phyloP scores from a whole-genome alignment of 1,140 invertebrate genomes.

The Trinorchestia longiramus region DNA sequence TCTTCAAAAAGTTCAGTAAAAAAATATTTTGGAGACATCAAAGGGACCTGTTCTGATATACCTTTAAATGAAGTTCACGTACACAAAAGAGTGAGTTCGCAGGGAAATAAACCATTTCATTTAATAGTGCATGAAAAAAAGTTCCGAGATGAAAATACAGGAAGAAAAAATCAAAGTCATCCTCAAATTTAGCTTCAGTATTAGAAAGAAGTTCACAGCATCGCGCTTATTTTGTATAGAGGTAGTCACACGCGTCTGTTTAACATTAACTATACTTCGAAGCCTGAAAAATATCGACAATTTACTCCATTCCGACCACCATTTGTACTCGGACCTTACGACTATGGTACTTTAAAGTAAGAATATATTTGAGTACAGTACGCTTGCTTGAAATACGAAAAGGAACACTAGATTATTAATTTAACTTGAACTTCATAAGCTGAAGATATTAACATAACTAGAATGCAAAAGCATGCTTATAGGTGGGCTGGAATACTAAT shows the following conservation, averaged over 20 bases:
- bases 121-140: background rate
- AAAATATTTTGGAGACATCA: too few species aligned
- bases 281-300: conserved; percentile 21
- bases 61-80: background rate
- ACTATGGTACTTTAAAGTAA: background rate
- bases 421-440: background rate
- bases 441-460: background rate
- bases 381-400: background rate
- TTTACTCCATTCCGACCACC: background rate
- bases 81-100: background rate
- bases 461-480: background rate
- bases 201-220: conserved; percentile 37
- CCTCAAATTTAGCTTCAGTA: background rate
- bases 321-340: conserved; percentile 33
- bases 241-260: conserved; percentile 29
- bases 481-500: background rate
- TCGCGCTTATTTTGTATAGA: conserved; percentile 51
- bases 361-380: background rate
- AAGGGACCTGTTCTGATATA: too few species aligned
- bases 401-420: background rate
- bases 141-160: background rate
- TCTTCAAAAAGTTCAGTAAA: too few species aligned
- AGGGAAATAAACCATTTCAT: background rate
- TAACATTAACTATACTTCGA: background rate
- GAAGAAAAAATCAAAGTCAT: background rate